Evolutionary conservation across 92 coral and sea anemone species (phyloP).

Genomic region (Blastomussa wellsi): DNA sequence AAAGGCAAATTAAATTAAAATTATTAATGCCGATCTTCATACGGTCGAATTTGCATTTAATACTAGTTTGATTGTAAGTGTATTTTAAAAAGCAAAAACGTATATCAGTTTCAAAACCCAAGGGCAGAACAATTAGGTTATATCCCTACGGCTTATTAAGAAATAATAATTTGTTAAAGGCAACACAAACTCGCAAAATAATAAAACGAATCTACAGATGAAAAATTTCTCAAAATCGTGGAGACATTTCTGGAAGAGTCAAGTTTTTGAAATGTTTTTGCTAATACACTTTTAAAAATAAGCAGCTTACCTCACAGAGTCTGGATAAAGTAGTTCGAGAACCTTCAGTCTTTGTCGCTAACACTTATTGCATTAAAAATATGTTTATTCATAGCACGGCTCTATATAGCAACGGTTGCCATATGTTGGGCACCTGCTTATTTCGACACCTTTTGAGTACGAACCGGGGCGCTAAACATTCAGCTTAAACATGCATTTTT

Average conservation of each 20-base stretch:
- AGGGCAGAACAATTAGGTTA: neutral
- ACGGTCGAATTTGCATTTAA: neutral
- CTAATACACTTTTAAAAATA: neutral
- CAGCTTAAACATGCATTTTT: neutral
- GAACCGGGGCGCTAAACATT: neutral
- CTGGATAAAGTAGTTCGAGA: neutral
- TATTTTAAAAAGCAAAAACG: neutral
- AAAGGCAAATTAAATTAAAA: neutral
- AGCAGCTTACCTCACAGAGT: neutral
- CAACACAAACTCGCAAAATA: neutral
- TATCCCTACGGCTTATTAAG: too few species aligned
- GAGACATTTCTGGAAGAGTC: neutral
- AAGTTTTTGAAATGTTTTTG: too few species aligned
- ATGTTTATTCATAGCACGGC: neutral
- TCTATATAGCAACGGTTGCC: neutral
- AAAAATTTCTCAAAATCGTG: neutral
- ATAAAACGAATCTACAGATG: neutral
- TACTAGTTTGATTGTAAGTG: neutral
- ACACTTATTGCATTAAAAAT: neutral
- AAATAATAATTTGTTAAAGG: neutral
- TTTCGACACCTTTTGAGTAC: neutral
- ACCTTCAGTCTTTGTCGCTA: neutral
- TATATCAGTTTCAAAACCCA: neutral
- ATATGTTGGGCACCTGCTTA: constrained; percentile 16
- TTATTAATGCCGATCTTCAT: neutral